Conservation (phyloP, 2,113 vertebrate species). For the Albula goreensis region DNA sequence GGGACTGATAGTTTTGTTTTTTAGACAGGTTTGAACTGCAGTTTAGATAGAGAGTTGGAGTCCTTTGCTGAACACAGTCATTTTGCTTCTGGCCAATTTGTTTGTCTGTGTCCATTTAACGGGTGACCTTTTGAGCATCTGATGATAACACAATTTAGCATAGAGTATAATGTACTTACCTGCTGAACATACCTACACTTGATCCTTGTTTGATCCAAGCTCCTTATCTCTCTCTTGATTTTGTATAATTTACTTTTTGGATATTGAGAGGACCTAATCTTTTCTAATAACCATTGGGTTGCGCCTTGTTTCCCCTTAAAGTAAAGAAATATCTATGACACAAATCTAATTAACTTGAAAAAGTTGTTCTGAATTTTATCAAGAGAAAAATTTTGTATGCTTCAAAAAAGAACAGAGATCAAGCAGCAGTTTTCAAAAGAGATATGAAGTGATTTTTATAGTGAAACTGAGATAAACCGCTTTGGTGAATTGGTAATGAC, state of each 20-base stretch:
- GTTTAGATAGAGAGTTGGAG: background rate
- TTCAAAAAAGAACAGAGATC: background rate
- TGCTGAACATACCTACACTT: background rate
- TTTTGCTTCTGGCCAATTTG: background rate
- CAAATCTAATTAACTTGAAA: conserved; percentile 1
- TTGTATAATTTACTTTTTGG: background rate
- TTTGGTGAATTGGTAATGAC: conserved; percentile 17
- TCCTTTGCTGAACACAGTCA: background rate
- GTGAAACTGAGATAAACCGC: background rate
- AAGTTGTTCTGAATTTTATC: conserved; percentile 3
- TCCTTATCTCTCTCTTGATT: background rate
- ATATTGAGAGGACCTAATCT: background rate
- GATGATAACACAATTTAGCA: background rate
- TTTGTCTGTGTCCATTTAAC: background rate
- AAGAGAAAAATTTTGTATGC: background rate
- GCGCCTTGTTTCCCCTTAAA: background rate
- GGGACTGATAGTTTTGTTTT: background rate
- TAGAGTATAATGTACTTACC: background rate
- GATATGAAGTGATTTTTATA: background rate
- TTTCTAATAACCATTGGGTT: background rate
- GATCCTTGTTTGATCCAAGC: background rate
- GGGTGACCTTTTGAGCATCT: background rate
- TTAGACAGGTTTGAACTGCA: background rate
- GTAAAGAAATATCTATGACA: background rate
- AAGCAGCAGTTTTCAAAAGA: background rate